A percentile compares a stretch with the other conserved stretches of the same genome.
phyloP scores from a whole-genome alignment of 2,113 vertebrate species.

The Nothoprocta perdicaria region DNA sequence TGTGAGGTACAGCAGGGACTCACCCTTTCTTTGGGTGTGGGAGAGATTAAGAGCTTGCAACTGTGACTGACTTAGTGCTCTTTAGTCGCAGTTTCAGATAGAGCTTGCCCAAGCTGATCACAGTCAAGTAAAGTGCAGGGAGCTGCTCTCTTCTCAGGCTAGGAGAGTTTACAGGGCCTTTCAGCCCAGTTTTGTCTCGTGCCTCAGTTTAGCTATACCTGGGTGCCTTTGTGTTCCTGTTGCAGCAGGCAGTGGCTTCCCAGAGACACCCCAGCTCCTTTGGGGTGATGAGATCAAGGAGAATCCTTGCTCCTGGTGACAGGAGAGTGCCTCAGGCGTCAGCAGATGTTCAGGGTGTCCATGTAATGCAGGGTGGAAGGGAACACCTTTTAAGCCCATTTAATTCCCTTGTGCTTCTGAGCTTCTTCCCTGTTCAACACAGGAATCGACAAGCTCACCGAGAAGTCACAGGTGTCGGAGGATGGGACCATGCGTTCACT shows the following conservation, averaged over 20 bases:
- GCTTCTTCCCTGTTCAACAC: not conserved
- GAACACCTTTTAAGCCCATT: not conserved
- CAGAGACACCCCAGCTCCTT: not conserved
- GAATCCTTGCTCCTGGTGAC: not conserved
- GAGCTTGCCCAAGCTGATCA: conserved; percentile 24
- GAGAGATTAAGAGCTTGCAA: conserved; percentile 54
- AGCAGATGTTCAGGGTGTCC: not conserved
- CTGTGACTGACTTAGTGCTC: not conserved
- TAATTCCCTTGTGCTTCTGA: not conserved
- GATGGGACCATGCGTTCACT: conserved; percentile 93
- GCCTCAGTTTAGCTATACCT: not conserved
- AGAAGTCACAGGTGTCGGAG: conserved; percentile 97
- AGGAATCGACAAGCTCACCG: conserved; percentile 97
- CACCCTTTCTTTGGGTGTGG: conserved; percentile 47
- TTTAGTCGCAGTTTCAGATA: not conserved
- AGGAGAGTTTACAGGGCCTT: not conserved
- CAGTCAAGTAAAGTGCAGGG: conserved; percentile 5
- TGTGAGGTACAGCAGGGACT: not conserved
- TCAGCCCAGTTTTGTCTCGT: not conserved
- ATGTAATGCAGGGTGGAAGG: not conserved
- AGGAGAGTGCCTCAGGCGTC: not conserved
- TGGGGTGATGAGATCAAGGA: not conserved
- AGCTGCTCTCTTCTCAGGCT: conserved; percentile 8
- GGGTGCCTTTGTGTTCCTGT: not conserved
- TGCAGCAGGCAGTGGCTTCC: not conserved